Percentiles rank a stretch among this genome's conserved stretches.
phyloP scores from a whole-genome alignment of 2,888 invertebrate species.

The Cylloceria caligata region DNA sequence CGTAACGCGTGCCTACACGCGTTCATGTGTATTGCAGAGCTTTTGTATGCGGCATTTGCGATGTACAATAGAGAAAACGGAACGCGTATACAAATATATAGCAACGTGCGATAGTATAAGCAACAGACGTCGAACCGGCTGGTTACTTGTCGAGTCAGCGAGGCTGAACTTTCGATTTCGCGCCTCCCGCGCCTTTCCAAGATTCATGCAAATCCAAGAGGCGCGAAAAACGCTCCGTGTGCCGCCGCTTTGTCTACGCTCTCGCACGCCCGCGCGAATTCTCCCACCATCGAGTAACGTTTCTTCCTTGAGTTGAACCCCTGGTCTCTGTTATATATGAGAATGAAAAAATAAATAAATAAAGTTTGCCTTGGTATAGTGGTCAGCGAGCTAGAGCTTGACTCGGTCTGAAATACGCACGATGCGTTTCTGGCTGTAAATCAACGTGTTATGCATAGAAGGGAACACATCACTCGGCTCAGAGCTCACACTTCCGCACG shows the following conservation, averaged over 20 bases:
- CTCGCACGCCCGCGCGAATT: slow-evolving; percentile 1
- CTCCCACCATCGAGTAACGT: slow-evolving; percentile 17
- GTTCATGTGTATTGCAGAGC: slow-evolving; percentile 50
- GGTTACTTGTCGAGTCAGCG: slow-evolving; percentile 58
- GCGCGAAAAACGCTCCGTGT: slow-evolving; percentile 64
- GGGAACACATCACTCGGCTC: slow-evolving; percentile 66
- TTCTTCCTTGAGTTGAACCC: slow-evolving; percentile 36
- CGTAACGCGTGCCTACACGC: slow-evolving; percentile 55
- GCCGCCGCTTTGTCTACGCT: slow-evolving; percentile 28
- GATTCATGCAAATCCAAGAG: slow-evolving; percentile 81
- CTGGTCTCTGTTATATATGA: slow-evolving; percentile 14
- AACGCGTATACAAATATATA: slow-evolving; percentile 8
- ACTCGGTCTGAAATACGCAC: slow-evolving; percentile 66
- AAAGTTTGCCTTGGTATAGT: not conserved
- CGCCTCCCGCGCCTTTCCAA: slow-evolving; percentile 75
- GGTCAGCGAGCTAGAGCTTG: slow-evolving; percentile 35
- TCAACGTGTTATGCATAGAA: slow-evolving; percentile 79
- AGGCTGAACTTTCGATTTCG: slow-evolving; percentile 81
- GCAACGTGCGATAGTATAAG: not conserved
- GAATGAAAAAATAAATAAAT: slow-evolving; percentile 9
- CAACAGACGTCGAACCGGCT: slow-evolving; percentile 23
- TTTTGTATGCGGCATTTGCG: slow-evolving; percentile 28
- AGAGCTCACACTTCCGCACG: slow-evolving; percentile 67
- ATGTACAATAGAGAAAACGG: slow-evolving; percentile 1
- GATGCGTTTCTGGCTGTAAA: slow-evolving; percentile 79